Conservation (phyloP, 2,113 vertebrate genomes). For the Laticauda laticaudata region DNA sequence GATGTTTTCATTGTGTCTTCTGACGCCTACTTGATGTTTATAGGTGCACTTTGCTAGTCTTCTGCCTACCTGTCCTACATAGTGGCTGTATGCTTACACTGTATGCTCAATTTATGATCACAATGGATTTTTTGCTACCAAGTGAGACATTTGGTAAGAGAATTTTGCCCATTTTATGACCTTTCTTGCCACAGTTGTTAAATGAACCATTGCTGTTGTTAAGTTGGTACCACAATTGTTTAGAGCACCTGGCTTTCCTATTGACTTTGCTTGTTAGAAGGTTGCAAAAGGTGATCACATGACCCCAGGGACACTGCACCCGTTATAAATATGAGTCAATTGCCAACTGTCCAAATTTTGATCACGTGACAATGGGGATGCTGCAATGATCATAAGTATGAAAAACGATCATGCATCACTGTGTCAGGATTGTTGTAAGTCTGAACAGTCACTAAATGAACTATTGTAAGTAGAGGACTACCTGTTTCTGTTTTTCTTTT, state of each 20-base stretch:
- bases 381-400: neutral
- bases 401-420: neutral
- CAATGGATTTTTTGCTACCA: neutral
- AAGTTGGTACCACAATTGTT: neutral
- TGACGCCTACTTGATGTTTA: neutral
- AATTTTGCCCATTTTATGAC: neutral
- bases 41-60: neutral
- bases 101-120: neutral
- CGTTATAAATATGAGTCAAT: neutral
- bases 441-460: neutral
- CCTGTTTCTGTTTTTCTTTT: neutral
- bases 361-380: neutral
- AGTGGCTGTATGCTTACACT: neutral
- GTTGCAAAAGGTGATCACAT: too few relatives aligned
- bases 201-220: neutral
- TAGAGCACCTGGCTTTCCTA: neutral
- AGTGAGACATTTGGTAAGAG: neutral
- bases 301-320: too few relatives aligned
- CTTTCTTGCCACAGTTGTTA: neutral
- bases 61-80: neutral
- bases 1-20: neutral
- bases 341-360: neutral
- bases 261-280: neutral
- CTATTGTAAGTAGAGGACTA: neutral
- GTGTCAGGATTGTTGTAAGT: neutral